Percentiles rank a stretch among this genome's conserved stretches.
These are phyloP conservation scores for Brachionus manjavacas DNA, from an alignment of 1,140 invertebrate genomes.

Conservation along the genomic window DNA sequence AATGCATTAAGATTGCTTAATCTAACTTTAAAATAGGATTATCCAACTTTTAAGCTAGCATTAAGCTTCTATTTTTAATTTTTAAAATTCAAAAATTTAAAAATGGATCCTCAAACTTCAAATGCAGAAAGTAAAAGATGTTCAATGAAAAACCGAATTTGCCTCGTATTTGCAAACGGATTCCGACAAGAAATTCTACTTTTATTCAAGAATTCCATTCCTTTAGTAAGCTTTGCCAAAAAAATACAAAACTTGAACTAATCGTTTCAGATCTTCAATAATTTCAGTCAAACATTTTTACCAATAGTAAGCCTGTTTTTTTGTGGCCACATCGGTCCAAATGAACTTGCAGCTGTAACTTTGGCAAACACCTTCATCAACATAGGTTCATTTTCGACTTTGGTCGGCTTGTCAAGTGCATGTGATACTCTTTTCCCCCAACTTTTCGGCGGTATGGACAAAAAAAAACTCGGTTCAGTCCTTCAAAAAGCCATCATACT, in stretches of 20 bases:
- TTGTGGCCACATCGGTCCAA: conserved; percentile 26
- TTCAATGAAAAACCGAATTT: not conserved
- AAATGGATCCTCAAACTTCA: not conserved
- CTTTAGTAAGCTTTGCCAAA: not conserved
- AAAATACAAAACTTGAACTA: not conserved
- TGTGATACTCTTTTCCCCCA: conserved; percentile 38
- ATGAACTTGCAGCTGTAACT: conserved; percentile 23
- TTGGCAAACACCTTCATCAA: conserved; percentile 38
- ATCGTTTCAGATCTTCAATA: not conserved
- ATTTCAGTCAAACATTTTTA: conserved; percentile 36
- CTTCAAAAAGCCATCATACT: conserved; percentile 27
- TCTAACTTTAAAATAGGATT: not conserved
- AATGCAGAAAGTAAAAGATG: not conserved
- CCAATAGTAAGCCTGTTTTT: conserved; percentile 23
- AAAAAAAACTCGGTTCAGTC: conserved; percentile 1
- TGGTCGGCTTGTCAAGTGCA: conserved; percentile 14
- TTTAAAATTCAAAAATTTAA: not conserved
- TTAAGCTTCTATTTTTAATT: not conserved
- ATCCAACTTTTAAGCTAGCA: not conserved
- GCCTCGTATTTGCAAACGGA: not conserved
- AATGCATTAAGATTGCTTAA: not conserved
- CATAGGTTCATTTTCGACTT: conserved; percentile 2
- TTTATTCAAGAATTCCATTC: not conserved
- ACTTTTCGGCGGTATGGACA: not conserved
- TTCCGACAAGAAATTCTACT: not conserved